Percentiles rank a stretch among this genome's conserved stretches.
Conservation (phyloP, 1,140 invertebrate species). For the Pararge aegeria region DNA sequence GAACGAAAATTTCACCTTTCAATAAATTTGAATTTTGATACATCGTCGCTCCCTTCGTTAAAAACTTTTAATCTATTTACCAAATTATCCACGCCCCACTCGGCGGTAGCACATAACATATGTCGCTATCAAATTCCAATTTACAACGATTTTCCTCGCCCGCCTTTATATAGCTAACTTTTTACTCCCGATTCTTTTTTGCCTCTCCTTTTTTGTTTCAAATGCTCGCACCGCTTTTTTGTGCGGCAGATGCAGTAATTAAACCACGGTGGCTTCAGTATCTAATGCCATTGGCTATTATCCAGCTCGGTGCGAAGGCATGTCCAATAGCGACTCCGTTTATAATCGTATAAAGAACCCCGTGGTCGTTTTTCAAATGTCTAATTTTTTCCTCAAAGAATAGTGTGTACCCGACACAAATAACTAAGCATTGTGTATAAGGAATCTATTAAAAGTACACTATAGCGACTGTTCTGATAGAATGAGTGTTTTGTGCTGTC, state of each 20-base stretch:
- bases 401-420: slow-evolving; percentile 43
- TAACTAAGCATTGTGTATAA: slow-evolving; percentile 55
- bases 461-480: slow-evolving; percentile 48
- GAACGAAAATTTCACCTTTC: background rate
- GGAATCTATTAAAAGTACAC: slow-evolving; percentile 61
- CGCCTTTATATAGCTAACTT: slow-evolving; percentile 44
- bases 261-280: slow-evolving; percentile 34
- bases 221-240: slow-evolving; percentile 44
- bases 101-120: slow-evolving; percentile 25
- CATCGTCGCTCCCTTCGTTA: background rate
- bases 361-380: slow-evolving; percentile 43
- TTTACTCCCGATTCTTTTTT: slow-evolving; percentile 30
- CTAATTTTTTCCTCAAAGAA: slow-evolving; percentile 43
- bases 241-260: slow-evolving; percentile 53
- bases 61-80: slow-evolving; percentile 6
- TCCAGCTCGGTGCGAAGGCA: slow-evolving; percentile 39
- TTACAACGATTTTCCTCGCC: slow-evolving; percentile 65
- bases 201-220: slow-evolving; percentile 48
- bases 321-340: slow-evolving; percentile 55
- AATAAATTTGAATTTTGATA: background rate
- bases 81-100: slow-evolving; percentile 2
- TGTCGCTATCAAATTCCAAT: slow-evolving; percentile 46
- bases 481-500: slow-evolving; percentile 50
- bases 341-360: slow-evolving; percentile 55
- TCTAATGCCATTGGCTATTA: slow-evolving; percentile 56